Percentiles rank a stretch among this genome's conserved stretches.
Evolutionary conservation across 2,113 vertebrate genomes (phyloP).

Genomic region (Macquaria australasica): DNA sequence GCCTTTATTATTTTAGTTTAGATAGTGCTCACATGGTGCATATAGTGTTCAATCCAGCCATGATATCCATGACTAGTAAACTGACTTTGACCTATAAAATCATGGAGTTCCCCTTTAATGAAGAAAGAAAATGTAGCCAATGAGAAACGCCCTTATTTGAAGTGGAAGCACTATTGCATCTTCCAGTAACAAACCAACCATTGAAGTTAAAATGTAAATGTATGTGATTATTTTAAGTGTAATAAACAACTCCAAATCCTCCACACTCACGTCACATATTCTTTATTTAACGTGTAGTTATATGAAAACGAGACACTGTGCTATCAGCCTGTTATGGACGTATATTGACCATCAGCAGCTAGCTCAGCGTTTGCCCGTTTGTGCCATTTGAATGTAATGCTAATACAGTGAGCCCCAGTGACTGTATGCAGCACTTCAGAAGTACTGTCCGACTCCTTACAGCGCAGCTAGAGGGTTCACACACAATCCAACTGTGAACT

Average conservation of each 20-base stretch:
- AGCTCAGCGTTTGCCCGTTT: no score
- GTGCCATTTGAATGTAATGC: background rate
- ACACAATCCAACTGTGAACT: no score
- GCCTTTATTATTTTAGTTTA: background rate
- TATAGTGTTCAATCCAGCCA: background rate
- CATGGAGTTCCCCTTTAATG: background rate
- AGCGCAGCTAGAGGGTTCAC: no score
- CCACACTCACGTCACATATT: no score
- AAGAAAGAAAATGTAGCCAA: background rate
- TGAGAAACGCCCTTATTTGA: background rate
- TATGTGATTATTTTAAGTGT: background rate
- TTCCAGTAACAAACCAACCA: background rate
- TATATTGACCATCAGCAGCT: no score
- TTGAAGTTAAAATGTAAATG: background rate
- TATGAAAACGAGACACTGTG: no score
- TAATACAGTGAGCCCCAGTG: background rate
- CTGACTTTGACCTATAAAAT: background rate
- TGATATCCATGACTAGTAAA: background rate
- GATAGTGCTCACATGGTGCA: background rate
- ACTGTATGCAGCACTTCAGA: no score
- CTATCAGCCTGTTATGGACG: no score
- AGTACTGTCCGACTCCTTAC: no score
- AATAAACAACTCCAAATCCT: background rate
- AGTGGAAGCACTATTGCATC: background rate
- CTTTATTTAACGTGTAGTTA: no score